phyloP scores from a whole-genome alignment of 2,797 vertebrate genomes.

The Mormyrus proboscirostris region DNA sequence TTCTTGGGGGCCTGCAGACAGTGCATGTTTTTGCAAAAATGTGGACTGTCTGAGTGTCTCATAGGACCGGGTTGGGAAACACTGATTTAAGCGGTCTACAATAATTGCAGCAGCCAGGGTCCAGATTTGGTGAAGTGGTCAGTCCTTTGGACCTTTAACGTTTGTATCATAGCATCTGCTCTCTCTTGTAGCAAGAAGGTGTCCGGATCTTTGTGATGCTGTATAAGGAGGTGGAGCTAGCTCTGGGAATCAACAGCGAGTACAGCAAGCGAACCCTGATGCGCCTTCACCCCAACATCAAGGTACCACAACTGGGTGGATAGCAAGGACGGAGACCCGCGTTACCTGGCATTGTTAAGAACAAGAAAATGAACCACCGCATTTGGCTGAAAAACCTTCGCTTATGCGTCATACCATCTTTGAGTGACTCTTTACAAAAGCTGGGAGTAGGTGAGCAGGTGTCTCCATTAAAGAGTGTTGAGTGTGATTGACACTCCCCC shows the following conservation, averaged over 20 bases:
- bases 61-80: neutral
- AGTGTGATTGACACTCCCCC: neutral
- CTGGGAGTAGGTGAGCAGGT: neutral
- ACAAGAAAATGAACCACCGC: neutral
- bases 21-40: neutral
- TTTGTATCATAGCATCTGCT: neutral
- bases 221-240: slow-evolving; percentile 95
- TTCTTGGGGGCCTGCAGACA: neutral
- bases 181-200: slow-evolving; percentile 78
- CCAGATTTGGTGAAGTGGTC: neutral
- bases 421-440: neutral
- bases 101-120: neutral
- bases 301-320: slow-evolving; percentile 59
- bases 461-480: neutral
- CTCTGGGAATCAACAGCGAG: slow-evolving; percentile 92
- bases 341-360: neutral
- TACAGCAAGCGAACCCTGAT: slow-evolving; percentile 89
- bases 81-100: neutral
- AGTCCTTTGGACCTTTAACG: neutral
- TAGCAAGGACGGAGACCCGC: neutral
- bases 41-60: neutral
- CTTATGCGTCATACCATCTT: neutral
- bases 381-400: neutral
- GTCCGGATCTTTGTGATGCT: slow-evolving; percentile 91
- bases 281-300: slow-evolving; percentile 84